Base-by-base conservation (phyloP, 2,113 vertebrate genomes). In the Syngnathus scovelli region DNA sequence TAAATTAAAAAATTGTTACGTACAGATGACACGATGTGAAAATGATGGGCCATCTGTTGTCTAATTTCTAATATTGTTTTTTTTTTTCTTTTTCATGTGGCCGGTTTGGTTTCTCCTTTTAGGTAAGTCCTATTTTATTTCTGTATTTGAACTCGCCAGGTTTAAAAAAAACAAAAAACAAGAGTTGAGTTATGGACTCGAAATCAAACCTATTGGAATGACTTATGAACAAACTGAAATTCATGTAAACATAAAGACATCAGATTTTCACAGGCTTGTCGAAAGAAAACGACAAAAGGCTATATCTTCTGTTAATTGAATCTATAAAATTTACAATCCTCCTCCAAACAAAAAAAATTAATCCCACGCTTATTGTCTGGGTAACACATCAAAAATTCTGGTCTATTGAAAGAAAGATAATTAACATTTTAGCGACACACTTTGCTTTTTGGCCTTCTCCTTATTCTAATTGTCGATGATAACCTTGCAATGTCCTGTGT, bases 71-170 rank as follows among this genome's bases (percentile, higher is more conserved):
- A 88, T 80, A 51, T 80, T 69, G 64, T 27, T 27, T 78, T 72
- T 72, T 41, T 66, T 60, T 82, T 54, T 80, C 56, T 66, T 78
- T 82, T 85, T 60, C 77, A 85, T 86, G 75, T 64, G 61, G 67
- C 62, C 69, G 41, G n/a, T 49, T 46, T 60, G 74, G 51, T 68
- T 73, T 70, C 64, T 75, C 65, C 64, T 68, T 52, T 13, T 73
- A 91, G 89, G 90, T 91, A 89, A 89, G 88, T 90, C 16, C 19
- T 39, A 18, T 27, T 27, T 54, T n/a, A n/a, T 44, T 63, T 44
- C 36, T 55, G 69, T 9, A 71, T 71, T 61, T 49, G 51, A 60
- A 16, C 37, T 38, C 44, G 36, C 15, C 3, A 48, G 15, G 15
- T 16, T 48, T 16, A 48, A 48, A 48, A 48, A 48, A 7, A 66